These are phyloP conservation scores for Pygoscelis adeliae DNA, from an alignment of 2,113 vertebrate species.

Conservation along the genomic window DNA sequence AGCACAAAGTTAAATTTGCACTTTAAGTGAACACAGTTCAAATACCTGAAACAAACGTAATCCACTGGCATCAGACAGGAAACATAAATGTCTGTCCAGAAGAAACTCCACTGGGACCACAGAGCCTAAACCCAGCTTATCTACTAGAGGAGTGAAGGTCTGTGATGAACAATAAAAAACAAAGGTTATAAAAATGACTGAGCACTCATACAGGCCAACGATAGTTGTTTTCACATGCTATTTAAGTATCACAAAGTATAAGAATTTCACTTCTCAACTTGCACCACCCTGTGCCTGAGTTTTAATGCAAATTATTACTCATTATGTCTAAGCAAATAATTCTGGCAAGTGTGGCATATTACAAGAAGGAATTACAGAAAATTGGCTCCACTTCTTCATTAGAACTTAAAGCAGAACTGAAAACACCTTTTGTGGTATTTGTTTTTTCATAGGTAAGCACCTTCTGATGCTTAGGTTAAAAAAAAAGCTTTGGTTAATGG, in stretches of 20 bases:
- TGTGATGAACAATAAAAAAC: conserved; percentile 47
- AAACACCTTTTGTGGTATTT: background rate
- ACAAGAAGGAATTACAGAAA: background rate
- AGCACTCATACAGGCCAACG: background rate
- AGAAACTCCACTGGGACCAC: conserved; percentile 94
- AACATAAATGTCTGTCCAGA: conserved; percentile 86
- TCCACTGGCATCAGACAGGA: conserved; percentile 87
- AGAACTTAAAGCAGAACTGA: background rate
- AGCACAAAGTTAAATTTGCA: background rate
- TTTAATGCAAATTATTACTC: background rate
- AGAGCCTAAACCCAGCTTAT: conserved; percentile 90
- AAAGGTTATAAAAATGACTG: background rate
- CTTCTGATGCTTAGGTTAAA: background rate
- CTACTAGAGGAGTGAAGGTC: conserved; percentile 88
- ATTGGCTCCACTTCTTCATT: background rate
- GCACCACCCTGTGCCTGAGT: background rate
- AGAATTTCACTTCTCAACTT: background rate
- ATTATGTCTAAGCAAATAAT: background rate
- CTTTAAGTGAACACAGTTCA: background rate
- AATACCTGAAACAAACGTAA: conserved; percentile 92
- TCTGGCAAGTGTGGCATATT: background rate
- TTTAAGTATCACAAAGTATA: background rate
- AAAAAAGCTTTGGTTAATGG: background rate
- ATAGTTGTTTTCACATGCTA: background rate
- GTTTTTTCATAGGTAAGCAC: background rate